Evolutionary conservation across 2,888 invertebrate genomes (phyloP).

Genomic region (Patella ulyssiponensis): DNA sequence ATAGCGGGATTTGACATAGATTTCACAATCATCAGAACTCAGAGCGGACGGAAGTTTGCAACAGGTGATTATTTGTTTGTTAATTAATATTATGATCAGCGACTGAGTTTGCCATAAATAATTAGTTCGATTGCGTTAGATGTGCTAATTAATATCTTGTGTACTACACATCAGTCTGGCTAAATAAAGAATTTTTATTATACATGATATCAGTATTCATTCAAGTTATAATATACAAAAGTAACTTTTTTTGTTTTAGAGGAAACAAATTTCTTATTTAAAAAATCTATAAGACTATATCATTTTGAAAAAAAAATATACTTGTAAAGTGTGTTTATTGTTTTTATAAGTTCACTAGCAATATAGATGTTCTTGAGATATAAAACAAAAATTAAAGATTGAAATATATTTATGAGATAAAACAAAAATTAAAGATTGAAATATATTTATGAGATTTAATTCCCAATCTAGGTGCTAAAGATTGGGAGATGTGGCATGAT

Average conservation of each 20-base stretch:
- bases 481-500: conserved; percentile 69
- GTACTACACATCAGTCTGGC: too few species aligned
- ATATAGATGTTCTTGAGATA: neutral
- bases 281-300: too few species aligned
- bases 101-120: too few species aligned
- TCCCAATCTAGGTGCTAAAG: conserved; percentile 53
- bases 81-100: too few species aligned
- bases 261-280: too few species aligned
- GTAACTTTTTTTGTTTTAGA: too few species aligned
- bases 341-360: neutral
- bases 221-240: too few species aligned
- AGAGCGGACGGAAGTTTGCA: conserved; percentile 69
- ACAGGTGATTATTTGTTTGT: conserved; percentile 44
- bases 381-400: neutral
- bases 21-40: conserved; percentile 68
- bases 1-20: conserved; percentile 71
- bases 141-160: too few species aligned
- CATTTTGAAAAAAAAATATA: neutral
- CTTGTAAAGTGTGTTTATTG: neutral
- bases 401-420: neutral
- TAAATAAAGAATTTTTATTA: too few species aligned
- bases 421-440: neutral
- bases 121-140: too few species aligned
- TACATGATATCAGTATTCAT: too few species aligned
- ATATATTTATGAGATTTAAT: neutral